These are phyloP conservation scores for Eudasyphora cyanicolor DNA, from an alignment of 2,888 invertebrate species.

Conservation along the genomic window DNA sequence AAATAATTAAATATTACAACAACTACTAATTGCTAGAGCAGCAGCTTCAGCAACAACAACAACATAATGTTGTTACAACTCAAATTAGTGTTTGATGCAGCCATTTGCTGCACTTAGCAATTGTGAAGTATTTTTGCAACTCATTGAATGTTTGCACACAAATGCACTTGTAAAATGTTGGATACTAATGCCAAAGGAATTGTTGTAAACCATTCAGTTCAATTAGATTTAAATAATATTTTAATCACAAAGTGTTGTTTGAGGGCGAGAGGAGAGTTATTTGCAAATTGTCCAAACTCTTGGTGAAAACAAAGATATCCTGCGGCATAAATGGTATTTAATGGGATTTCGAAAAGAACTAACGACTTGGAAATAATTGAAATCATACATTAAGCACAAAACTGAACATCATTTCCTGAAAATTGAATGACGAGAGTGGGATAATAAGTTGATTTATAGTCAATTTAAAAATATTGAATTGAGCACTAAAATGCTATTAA, in stretches of 20 bases:
- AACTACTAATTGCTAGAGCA: conserved; percentile 2
- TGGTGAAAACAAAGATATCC: conserved; percentile 15
- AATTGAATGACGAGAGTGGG: background rate
- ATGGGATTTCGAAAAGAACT: background rate
- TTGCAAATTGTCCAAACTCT: conserved; percentile 10
- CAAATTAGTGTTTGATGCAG: background rate
- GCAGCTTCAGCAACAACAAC: too few relatives aligned
- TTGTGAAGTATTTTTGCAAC: background rate
- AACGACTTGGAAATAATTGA: background rate
- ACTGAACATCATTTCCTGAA: background rate
- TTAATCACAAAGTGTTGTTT: conserved; percentile 11
- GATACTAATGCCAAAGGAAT: background rate
- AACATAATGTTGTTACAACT: background rate
- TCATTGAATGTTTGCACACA: background rate
- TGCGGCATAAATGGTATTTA: conserved; percentile 18
- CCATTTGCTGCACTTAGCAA: background rate
- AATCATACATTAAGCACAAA: background rate
- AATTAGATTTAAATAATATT: conserved; percentile 29
- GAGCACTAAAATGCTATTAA: too few relatives aligned
- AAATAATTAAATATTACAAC: conserved; percentile 33
- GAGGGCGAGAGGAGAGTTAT: background rate
- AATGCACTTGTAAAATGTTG: background rate
- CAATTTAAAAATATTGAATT: too few relatives aligned
- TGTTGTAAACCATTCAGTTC: conserved; percentile 15
- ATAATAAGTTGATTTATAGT: background rate